phyloP scores from a whole-genome alignment of 2,888 invertebrate genomes.

The Augochlorella aurata region DNA sequence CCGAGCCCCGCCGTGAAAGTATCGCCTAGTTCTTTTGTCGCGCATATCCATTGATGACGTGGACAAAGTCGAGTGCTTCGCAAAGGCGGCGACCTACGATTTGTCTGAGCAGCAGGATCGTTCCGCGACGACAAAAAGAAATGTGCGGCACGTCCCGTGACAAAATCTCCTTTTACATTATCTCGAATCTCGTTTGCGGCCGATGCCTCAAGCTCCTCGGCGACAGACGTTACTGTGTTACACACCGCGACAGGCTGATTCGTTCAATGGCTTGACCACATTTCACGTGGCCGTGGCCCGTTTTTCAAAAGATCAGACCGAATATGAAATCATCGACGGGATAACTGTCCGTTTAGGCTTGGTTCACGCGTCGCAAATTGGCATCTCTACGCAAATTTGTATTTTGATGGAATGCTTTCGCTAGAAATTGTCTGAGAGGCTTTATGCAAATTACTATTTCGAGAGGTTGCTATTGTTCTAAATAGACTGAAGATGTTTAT shows the following conservation, averaged over 20 bases:
- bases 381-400: too few relatives aligned
- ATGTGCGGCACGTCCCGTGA: conserved; percentile 37
- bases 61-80: conserved; percentile 57
- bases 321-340: neutral
- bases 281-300: neutral
- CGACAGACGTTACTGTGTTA: conserved; percentile 13
- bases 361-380: too few relatives aligned
- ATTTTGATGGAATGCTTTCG: too few relatives aligned
- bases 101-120: conserved; percentile 57
- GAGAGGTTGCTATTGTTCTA: too few relatives aligned
- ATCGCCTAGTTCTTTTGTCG: conserved; percentile 38
- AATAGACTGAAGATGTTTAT: too few relatives aligned
- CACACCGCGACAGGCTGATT: conserved; percentile 11
- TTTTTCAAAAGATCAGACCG: neutral
- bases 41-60: conserved; percentile 53
- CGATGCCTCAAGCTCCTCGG: conserved; percentile 14
- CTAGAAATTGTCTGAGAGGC: too few relatives aligned
- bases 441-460: too few relatives aligned
- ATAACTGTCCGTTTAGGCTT: neutral
- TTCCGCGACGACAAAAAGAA: conserved; percentile 56
- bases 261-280: neutral
- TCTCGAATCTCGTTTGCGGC: conserved; percentile 43
- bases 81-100: conserved; percentile 54
- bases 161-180: conserved; percentile 36
- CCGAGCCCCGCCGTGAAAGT: conserved; percentile 31